Evolutionary conservation across 2,113 vertebrate genomes (phyloP).

Genomic region (Acanthochromis polyacanthus): DNA sequence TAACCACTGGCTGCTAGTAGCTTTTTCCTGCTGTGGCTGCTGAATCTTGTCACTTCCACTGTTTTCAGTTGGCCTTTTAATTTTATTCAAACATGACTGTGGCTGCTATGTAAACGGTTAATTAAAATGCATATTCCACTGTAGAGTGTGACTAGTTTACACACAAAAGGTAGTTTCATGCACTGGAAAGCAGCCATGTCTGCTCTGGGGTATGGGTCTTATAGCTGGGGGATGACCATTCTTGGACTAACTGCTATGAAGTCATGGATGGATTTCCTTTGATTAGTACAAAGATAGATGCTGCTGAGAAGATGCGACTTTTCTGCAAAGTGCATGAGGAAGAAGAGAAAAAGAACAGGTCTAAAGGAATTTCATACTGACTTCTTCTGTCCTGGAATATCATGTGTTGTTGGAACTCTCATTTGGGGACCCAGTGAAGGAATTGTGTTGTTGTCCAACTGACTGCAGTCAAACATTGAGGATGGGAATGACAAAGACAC

Average conservation of each 20-base stretch:
- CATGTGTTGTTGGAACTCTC: conserved; percentile 38
- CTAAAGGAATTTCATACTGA: conserved; percentile 35
- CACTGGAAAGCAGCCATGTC: conserved; percentile 74
- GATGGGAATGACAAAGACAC: conserved; percentile 57
- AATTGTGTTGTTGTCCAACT: conserved; percentile 60
- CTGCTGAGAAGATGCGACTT: conserved; percentile 56
- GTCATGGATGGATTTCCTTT: conserved; percentile 14
- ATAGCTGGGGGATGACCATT: conserved; percentile 21
- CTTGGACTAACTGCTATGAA: background rate
- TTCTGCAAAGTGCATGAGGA: conserved; percentile 46
- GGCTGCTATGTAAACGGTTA: conserved; percentile 68
- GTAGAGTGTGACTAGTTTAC: conserved; percentile 69
- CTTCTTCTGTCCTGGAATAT: conserved; percentile 46
- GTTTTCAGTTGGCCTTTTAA: conserved; percentile 40
- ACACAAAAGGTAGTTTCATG: conserved; percentile 65
- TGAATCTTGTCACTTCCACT: conserved; percentile 51
- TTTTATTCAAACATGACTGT: conserved; percentile 43
- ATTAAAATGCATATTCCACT: conserved; percentile 47
- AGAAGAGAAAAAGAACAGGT: conserved; percentile 32
- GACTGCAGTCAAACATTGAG: conserved; percentile 55
- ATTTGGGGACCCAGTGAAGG: conserved; percentile 74
- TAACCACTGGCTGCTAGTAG: conserved; percentile 51
- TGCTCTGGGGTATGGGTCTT: conserved; percentile 46
- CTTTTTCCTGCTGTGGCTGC: conserved; percentile 44
- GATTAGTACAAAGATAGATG: conserved; percentile 35